These are phyloP conservation scores for Lasaia peninsularis DNA, from an alignment of 1,140 invertebrate species.

Conservation along the genomic window DNA sequence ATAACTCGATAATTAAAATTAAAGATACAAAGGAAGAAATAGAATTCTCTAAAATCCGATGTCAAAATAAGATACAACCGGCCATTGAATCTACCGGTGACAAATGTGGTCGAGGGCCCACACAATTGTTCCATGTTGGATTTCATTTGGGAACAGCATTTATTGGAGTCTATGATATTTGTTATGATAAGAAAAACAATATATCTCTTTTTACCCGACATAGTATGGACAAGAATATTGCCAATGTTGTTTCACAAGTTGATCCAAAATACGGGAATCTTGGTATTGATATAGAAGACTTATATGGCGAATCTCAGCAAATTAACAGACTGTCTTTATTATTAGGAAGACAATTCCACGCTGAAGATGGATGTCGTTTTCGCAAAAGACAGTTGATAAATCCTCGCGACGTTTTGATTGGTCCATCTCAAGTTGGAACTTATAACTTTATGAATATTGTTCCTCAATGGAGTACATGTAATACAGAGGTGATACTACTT, in stretches of 20 bases:
- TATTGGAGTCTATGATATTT: conserved; percentile 46
- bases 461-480: conserved; percentile 61
- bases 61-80: conserved; percentile 30
- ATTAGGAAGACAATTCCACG: conserved; percentile 22
- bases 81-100: conserved; percentile 27
- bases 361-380: conserved; percentile 44
- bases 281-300: conserved; percentile 33
- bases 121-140: conserved; percentile 33
- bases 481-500: conserved; percentile 29
- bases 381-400: conserved; percentile 49
- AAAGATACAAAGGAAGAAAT: conserved; percentile 24
- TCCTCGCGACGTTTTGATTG: conserved; percentile 44
- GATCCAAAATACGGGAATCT: conserved; percentile 24
- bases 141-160: conserved; percentile 34
- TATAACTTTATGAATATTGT: conserved; percentile 50
- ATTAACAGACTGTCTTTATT: background rate
- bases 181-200: conserved; percentile 40
- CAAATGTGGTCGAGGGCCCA: conserved; percentile 25
- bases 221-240: conserved; percentile 24
- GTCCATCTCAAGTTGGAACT: conserved; percentile 40
- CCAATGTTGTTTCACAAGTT: conserved; percentile 20
- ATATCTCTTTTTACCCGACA: conserved; percentile 44
- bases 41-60: conserved; percentile 41
- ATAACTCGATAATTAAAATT: conserved; percentile 36
- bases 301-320: conserved; percentile 50